These are phyloP conservation scores for Oryctolagus cuniculus DNA, from an alignment of 2,113 vertebrate genomes.

Conservation along the genomic window DNA sequence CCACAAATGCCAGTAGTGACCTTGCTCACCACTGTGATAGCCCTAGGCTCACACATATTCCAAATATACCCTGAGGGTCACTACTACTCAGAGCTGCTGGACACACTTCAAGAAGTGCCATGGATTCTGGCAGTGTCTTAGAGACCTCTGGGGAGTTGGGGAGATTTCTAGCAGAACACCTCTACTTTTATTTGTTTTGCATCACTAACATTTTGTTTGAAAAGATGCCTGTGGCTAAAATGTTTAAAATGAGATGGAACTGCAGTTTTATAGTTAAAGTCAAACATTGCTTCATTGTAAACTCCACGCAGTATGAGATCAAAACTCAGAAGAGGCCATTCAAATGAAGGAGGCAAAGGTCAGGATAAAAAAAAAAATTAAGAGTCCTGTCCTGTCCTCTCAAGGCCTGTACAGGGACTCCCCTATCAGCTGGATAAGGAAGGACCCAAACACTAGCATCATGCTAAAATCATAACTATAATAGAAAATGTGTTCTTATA, in stretches of 20 bases:
- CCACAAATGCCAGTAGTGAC: background rate
- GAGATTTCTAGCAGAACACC: background rate
- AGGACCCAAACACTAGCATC: background rate
- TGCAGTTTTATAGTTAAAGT: background rate
- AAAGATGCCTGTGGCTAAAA: background rate
- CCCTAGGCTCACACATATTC: background rate
- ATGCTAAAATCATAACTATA: background rate
- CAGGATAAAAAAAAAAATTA: background rate
- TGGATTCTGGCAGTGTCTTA: background rate
- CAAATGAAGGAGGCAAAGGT: background rate
- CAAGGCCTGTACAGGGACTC: background rate
- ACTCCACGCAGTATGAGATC: background rate
- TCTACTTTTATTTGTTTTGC: background rate
- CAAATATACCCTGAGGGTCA: background rate
- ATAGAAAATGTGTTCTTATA: background rate
- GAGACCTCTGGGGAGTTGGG: background rate
- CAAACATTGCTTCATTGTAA: background rate
- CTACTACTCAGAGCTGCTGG: background rate
- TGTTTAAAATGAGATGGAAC: constrained; percentile 52
- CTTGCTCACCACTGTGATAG: background rate
- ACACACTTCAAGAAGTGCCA: background rate
- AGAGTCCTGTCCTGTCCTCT: background rate
- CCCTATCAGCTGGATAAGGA: background rate
- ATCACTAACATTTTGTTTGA: constrained; percentile 3
- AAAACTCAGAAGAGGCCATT: background rate